phyloP scores from a whole-genome alignment of 2,113 vertebrate genomes.

The Cacatua alba region DNA sequence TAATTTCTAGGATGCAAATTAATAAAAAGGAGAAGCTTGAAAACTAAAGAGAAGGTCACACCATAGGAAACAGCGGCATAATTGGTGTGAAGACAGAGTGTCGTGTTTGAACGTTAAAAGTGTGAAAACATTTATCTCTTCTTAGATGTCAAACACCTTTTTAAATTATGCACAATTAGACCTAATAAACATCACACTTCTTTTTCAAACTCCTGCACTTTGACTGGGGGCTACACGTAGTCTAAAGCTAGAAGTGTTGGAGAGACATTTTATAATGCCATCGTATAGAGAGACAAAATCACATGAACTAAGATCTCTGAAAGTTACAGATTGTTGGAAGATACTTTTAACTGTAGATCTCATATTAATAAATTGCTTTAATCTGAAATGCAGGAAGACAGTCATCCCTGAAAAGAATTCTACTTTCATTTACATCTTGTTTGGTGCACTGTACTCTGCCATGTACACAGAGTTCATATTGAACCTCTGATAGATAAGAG shows the following conservation, averaged over 20 bases:
- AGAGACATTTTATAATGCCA: background rate
- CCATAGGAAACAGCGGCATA: conserved; percentile 73
- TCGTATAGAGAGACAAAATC: background rate
- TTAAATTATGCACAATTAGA: conserved; percentile 52
- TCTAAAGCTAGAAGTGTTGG: background rate
- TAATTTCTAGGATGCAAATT: background rate
- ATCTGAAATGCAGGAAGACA: background rate
- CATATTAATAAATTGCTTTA: background rate
- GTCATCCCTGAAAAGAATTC: background rate
- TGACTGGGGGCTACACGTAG: background rate
- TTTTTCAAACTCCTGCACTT: conserved; percentile 35
- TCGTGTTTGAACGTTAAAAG: conserved; percentile 74
- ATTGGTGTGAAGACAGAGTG: conserved; percentile 76
- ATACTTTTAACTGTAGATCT: background rate
- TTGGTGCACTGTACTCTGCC: background rate
- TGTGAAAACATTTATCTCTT: conserved; percentile 81
- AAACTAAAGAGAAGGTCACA: conserved; percentile 67
- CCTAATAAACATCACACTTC: conserved; percentile 54
- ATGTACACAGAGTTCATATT: background rate
- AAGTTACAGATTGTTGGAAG: background rate
- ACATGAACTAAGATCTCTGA: conserved; percentile 14
- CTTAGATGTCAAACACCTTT: conserved; percentile 59
- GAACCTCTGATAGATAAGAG: background rate
- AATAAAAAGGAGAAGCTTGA: conserved; percentile 81
- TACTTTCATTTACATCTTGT: background rate